Evolutionary conservation across 2,888 invertebrate genomes (phyloP).

Genomic region (Chorisops tibialis): DNA sequence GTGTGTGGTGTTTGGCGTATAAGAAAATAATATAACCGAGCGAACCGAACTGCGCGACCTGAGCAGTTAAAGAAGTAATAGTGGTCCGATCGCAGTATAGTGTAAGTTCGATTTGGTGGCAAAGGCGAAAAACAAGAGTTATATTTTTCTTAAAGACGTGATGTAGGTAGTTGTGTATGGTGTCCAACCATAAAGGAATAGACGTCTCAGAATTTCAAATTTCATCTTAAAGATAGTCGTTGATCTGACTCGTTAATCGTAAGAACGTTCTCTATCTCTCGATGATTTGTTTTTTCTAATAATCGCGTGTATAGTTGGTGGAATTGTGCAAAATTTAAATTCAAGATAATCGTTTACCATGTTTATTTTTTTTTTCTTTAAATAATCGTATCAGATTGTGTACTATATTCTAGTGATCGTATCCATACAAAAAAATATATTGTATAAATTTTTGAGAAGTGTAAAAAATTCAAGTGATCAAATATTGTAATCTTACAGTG

Average conservation of each 20-base stretch:
- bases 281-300: constrained; percentile 2
- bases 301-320: not conserved
- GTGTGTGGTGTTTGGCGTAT: constrained; percentile 8
- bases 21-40: no score
- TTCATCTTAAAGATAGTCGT: constrained; percentile 19
- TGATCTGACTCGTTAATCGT: constrained; percentile 15
- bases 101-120: not conserved
- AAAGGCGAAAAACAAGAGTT: constrained; percentile 7
- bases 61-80: not conserved
- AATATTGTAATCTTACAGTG: no score
- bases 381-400: not conserved
- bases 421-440: not conserved
- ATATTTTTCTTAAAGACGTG: not conserved
- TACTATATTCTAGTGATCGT: not conserved
- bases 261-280: constrained; percentile 8
- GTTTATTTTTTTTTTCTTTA: no score
- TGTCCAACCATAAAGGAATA: constrained; percentile 1
- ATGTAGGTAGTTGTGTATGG: constrained; percentile 8
- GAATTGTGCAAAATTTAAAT: not conserved
- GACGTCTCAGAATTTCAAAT: constrained; percentile 21
- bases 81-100: not conserved
- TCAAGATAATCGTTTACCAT: no score
- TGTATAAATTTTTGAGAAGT: constrained; percentile 5
- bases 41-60: constrained; percentile 2
- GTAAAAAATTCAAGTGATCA: not conserved